Conservation (phyloP, 2,797 vertebrate genomes). For the Gambusia yucatana region DNA sequence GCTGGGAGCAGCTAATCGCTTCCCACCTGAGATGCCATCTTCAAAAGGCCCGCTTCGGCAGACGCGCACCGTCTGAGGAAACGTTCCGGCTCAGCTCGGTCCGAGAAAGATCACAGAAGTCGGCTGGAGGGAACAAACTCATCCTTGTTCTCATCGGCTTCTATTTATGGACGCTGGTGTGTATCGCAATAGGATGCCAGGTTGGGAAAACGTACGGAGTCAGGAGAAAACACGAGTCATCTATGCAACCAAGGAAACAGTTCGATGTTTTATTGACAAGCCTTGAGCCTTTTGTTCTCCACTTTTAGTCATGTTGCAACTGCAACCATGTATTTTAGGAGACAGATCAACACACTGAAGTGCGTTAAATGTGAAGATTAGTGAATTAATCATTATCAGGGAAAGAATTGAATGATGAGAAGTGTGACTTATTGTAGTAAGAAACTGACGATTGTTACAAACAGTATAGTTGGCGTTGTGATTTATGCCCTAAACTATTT, state of each 20-base stretch:
- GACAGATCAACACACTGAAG: background rate
- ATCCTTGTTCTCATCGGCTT: conserved; percentile 1
- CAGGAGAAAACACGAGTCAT: background rate
- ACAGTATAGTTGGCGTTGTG: background rate
- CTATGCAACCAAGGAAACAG: background rate
- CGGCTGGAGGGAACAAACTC: conserved; percentile 25
- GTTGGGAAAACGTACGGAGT: background rate
- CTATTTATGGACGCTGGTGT: background rate
- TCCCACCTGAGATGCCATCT: conserved; percentile 52
- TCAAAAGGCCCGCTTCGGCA: conserved; percentile 46
- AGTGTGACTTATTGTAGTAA: background rate
- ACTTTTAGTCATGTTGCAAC: background rate
- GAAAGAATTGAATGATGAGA: background rate
- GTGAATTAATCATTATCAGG: background rate
- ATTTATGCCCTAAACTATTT: background rate
- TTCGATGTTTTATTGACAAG: background rate
- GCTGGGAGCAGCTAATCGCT: conserved; percentile 43
- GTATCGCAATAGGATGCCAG: background rate
- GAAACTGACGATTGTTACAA: background rate
- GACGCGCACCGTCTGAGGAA: conserved; percentile 28
- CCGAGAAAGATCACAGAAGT: conserved; percentile 51
- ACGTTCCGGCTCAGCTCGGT: conserved; percentile 22
- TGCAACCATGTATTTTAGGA: background rate
- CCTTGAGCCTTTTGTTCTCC: background rate
- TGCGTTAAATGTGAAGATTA: background rate